Percentiles rank a stretch among this genome's conserved stretches.
Conservation (phyloP, 2,113 vertebrate species). For the Xiphophorus hellerii region DNA sequence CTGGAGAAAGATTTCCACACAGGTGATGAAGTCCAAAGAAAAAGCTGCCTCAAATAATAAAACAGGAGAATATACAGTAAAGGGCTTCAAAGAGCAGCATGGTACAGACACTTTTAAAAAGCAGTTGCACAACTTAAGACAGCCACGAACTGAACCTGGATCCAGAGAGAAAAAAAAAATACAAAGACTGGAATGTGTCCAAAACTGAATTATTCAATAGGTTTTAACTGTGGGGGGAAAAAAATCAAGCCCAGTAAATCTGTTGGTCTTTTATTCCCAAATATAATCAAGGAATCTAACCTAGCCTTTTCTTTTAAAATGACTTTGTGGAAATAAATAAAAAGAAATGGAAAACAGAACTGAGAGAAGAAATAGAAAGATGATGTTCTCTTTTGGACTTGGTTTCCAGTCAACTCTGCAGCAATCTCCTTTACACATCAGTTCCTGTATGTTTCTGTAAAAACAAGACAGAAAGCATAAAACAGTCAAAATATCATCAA, state of each 20-base stretch:
- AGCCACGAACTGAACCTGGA: background rate
- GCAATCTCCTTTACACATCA: slow-evolving; percentile 17
- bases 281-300: background rate
- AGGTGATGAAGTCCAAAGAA: slow-evolving; percentile 23
- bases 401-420: slow-evolving; percentile 2
- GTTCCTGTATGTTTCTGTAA: slow-evolving; percentile 58
- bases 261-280: background rate
- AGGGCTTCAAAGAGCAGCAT: background rate
- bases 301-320: slow-evolving; percentile 11
- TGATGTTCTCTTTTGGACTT: slow-evolving; percentile 16
- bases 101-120: background rate
- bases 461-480: slow-evolving; percentile 16
- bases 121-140: background rate
- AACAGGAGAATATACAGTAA: background rate
- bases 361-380: slow-evolving; percentile 28
- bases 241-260: background rate
- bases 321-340: slow-evolving; percentile 3
- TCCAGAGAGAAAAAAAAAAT: background rate
- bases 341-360: background rate
- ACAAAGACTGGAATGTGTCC: background rate
- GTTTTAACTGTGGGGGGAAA: no score
- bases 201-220: background rate
- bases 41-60: slow-evolving; percentile 2
- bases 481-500: background rate
- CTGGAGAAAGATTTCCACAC: slow-evolving; percentile 4